Conservation (phyloP, 2,888 invertebrate species). For the Mythimna lalbum region DNA sequence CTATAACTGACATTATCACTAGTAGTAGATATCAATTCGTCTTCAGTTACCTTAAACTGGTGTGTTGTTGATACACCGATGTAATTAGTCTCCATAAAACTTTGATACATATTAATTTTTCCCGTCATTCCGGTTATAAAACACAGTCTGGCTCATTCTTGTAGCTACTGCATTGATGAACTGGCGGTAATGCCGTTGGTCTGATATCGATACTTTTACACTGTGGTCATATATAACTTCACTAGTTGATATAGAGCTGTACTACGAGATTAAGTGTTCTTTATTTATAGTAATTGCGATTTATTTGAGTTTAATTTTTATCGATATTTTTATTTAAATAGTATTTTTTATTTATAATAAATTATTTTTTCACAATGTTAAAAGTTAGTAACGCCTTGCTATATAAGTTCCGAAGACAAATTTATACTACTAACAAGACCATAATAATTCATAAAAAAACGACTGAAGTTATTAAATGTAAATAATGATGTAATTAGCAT, state of each 20-base stretch:
- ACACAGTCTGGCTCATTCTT: slow-evolving; percentile 42
- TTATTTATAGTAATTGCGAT: not conserved
- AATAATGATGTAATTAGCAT: slow-evolving; percentile 54
- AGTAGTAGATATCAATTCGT: slow-evolving; percentile 45
- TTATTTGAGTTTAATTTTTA: not conserved
- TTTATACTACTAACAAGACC: slow-evolving; percentile 1
- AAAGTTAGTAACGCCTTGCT: not conserved
- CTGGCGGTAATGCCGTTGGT: slow-evolving; percentile 24
- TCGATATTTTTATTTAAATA: not conserved
- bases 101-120: slow-evolving; percentile 80
- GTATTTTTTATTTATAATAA: not conserved
- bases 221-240: slow-evolving; percentile 46
- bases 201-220: slow-evolving; percentile 51
- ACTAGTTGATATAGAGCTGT: slow-evolving; percentile 37
- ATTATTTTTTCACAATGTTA: not conserved
- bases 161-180: slow-evolving; percentile 44
- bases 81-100: slow-evolving; percentile 80
- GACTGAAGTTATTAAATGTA: slow-evolving; percentile 36
- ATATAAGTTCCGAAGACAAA: not conserved
- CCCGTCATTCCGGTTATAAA: slow-evolving; percentile 60
- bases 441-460: slow-evolving; percentile 19
- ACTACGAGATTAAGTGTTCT: not conserved
- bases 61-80: slow-evolving; percentile 69
- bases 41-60: slow-evolving; percentile 58
- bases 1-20: slow-evolving; percentile 36